Evolutionary conservation across 53 echinoderm and acorn worm species (phyloP), one percentile per base, ranked within the genome.

Genomic region (Temnopleurus reevesii): DNA sequence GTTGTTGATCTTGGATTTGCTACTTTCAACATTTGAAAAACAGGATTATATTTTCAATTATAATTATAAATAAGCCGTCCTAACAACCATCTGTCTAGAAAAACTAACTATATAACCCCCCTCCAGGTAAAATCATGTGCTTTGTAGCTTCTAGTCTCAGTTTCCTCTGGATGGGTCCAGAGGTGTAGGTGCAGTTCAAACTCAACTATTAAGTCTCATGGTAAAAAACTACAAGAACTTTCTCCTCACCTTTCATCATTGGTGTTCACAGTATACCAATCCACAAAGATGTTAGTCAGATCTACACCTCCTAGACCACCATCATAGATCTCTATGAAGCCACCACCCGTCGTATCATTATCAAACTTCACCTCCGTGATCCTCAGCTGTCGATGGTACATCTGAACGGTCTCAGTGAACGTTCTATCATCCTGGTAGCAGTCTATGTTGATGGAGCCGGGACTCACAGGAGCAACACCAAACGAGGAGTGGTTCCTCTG

Each of bases 351-450:
- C 12, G 55, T 4, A 2, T 76, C 91, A 21, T 49, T 76, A 19
- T 87, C 89, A 15, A 90, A 65, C 83, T 93, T 90, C 9, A 95
- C 76, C 77, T 98, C 98, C 89, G 93, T 95, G 56, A 98, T 94
- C 27, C 98, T 87, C 26, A 98, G 25, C 76, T 89, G 86, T 54
- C 66, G 34, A 13, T 92, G 91, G 56, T 95, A 94, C 43, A 90
- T 81, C 6, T 59, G 66, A 29, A 95, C 45, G 19, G 94, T 96
- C 77, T 98, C 98, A 28, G 94, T 91, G 47, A 94, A 85, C 8
- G 95, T 94, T 27, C 80, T 79, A 71, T 83, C 63, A 59, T 91
- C 92, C 86, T 71, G 85, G 31, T 23, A 59, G 87, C 98, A 98
- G 76, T 92, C 89, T 12, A 51, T 33, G 33, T 95, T 98, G 41